Percentiles rank a stretch among this genome's conserved stretches.
Conservation (phyloP, 2,797 vertebrate species). For the Psittacula derbiana region DNA sequence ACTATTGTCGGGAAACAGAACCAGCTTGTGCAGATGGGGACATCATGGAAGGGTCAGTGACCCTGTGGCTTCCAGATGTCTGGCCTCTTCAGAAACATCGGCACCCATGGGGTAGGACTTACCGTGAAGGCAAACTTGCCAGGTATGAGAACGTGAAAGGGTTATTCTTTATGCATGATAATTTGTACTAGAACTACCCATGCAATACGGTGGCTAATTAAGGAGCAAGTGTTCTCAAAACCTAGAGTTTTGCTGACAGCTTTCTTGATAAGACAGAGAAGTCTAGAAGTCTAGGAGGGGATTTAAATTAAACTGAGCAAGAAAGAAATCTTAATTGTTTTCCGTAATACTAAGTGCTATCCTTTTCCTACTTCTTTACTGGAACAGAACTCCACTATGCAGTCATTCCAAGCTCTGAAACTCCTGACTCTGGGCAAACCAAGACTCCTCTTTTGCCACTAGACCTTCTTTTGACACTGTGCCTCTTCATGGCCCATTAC, state of each 20-base stretch:
- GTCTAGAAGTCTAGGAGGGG: background rate
- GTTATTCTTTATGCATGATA: accelerated
- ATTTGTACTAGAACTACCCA: background rate
- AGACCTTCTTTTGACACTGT: background rate
- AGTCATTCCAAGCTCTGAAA: background rate
- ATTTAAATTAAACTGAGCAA: background rate
- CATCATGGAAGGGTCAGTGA: conserved; percentile 93
- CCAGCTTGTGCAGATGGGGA: conserved; percentile 94
- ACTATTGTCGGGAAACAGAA: conserved; percentile 96
- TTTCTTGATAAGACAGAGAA: background rate
- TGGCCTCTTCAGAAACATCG: conserved; percentile 98
- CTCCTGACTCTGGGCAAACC: background rate
- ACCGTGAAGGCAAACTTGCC: conserved; percentile 95
- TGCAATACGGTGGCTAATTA: background rate
- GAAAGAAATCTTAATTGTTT: background rate
- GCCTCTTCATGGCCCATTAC: background rate
- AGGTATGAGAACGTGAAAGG: conserved; percentile 74
- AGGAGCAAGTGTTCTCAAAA: background rate
- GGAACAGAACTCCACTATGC: background rate
- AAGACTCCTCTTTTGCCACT: background rate
- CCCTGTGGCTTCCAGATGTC: conserved; percentile 95
- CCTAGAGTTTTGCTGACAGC: accelerated
- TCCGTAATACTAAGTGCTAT: background rate
- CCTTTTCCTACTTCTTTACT: background rate
- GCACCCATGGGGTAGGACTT: conserved; percentile 97